Base-by-base conservation (phyloP, 2,113 vertebrate genomes). In the Poeciliopsis retropinna region DNA sequence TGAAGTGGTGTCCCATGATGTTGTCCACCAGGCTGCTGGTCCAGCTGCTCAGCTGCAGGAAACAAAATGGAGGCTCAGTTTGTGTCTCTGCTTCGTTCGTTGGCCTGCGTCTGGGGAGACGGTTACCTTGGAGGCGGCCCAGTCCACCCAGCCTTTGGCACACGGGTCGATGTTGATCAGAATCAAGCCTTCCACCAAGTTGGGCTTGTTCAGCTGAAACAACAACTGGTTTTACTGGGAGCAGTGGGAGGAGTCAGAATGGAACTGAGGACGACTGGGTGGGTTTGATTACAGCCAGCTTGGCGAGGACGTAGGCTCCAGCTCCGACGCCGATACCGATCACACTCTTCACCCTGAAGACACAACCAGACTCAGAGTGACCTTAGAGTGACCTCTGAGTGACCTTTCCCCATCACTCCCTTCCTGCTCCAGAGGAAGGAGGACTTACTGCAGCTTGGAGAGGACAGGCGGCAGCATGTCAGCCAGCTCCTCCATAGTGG, bases 141-240 rank as follows among this genome's bases (percentile, higher is more conserved):
- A 99, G 86, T 98, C 96, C 81, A 99, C 95, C 98, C 98, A 99
- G 81, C 97, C 97, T 84, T 98, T 98, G 67, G 97, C 97, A 83
- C 97, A 98, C 0, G 97, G 96, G 90, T 99, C 97, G 12, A 99
- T 41, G n/a, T 99, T 97, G 88, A 99, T 97, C 64, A 99, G 96
- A 79, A 99, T 95, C 1, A 99, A 94, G 51, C 96, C 97, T 76
- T 99, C 98, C 51, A 98, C 97, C 62, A 99, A 79, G n/a, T 93
- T 87, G 0, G 97, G 96, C 78, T 98, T 93, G 80, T 86, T 96
- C 80, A 99, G 94, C 98, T 99, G 93, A 19, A 28, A 74, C 60
- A 76, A 6, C 30, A 81, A 0, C 25, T 17, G 15, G 29, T 12
- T 63, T 37, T 37, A 68, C 19, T 8, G 25, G 12, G 30, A 41